Base-by-base conservation (phyloP, 2,888 invertebrate species). In the Ommatoiulus sabulosus region DNA sequence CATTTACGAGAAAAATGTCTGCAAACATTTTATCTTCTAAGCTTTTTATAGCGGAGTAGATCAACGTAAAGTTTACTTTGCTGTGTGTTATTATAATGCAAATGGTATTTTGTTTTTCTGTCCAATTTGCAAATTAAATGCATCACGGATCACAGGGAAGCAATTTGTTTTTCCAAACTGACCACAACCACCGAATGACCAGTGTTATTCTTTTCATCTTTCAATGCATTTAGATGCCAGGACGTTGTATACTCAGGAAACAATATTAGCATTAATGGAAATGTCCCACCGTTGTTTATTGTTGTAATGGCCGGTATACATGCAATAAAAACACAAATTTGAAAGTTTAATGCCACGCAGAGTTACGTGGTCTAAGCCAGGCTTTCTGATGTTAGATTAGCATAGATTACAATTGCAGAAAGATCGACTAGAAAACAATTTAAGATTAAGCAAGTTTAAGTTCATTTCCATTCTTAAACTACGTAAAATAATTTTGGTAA, bases 151-250 rank as follows among this genome's bases (percentile, higher is more conserved):
- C 72, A 72, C 20, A 24, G 24, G 72, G 72, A 72, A 72, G 72
- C 72, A 72, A 72, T 72, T 72, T 72, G 10, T 72, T 72, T 72
- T 24, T 10, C 72, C 20, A 24, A 72, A 24, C 72, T 72, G 72
- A 72, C 72, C 72, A 20, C 72, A 72, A 72, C 72, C n/a, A 24
- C 24, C 24, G 24, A 72, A 72, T 72, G 72, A 72, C 72, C 72
- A 72, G 72, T 72, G 72, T 72, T 72, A 72, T 72, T 72, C 72
- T 72, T 72, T 72, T 72, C 72, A 72, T 72, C 72, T 72, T 72
- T 72, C 20, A 5, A 72, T 72, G 72, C 24, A 72, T 72, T 72
- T 72, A 4, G 7, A 72, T 20, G 72, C 72, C 24, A 20, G 72
- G 7, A 72, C 72, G 72, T 72, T 72, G 35, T 35, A 35, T 72